Base-by-base conservation (phyloP, 2,113 vertebrate species). In the Typhlomys cinereus region DNA sequence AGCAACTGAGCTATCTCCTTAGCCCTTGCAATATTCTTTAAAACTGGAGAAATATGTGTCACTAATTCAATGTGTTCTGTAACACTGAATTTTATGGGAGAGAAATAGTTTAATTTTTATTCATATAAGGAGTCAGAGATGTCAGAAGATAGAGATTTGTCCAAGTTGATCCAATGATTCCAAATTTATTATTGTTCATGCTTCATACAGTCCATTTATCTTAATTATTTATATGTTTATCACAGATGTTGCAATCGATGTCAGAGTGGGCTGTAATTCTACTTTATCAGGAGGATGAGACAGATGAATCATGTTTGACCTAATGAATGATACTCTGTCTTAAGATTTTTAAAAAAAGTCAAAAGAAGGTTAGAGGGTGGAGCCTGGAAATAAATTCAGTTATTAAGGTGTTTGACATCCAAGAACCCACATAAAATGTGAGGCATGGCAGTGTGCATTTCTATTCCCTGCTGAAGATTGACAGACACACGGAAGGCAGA, bases 111-210 rank as follows among this genome's bases (percentile, higher is more conserved):
- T 57, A 61, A 20, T 89, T 91, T 92, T 90, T 4, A 50, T 87
- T n/a, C n/a, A n/a, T n/a, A n/a, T n/a, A n/a, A n/a, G n/a, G n/a
- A 15, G 25, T 21, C 64, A 64, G 71, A 88, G n/a, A 88, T 62
- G 46, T 62, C 44, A 66, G n/a, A 36, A 61, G 80, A 61, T 20
- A 9, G 3, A 21, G 71, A 36, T 87, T 89, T 89, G 13, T 70
- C 62, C 29, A 78, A 91, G 76, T 8, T 50, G n/a, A 52, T 46
- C 67, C 67, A 36, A 39, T 57, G 39, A 50, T 57, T 69, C 39
- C 29, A 46, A 57, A 57, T 89, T 90, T 79, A 67, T 92, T 95
- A 87, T 57, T 93, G 11, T 78, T 70, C 39, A 48, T 50, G 27
- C 13, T 69, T 81, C 17, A 34, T 48, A 29, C 48, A 29, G 31